Base-by-base conservation (phyloP, 92 coral and sea anemone genomes). In the Actinernus sp. region DNA sequence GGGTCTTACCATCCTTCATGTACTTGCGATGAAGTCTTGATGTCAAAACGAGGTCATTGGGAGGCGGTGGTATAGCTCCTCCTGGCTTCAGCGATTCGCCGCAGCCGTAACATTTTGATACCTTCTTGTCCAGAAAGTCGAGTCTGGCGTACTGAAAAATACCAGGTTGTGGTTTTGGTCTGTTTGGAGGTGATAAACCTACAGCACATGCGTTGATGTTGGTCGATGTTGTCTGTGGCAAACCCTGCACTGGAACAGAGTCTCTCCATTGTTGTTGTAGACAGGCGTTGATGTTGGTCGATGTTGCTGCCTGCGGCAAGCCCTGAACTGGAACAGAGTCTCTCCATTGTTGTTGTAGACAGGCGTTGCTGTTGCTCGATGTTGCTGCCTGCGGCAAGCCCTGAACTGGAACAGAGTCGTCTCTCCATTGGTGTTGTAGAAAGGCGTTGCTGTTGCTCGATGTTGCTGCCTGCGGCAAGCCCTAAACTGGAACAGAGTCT, bases 81-180 rank as follows among this genome's bases (percentile, higher is more conserved):
- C 19, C 55, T 61, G 86, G 86, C 58, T 85, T 85, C 28, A 85
- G 58, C 24, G 66, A 2, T 30, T 71, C 21, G 16, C 74, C 61
- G 31, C 92, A 78, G 43, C 92, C 82, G 46, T 85, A 63, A 31
- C 92, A 85, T 30, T 38, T 38, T 14, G 77, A 71, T n/a, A 85
- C 87, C 43, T 33, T 58, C 34, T 58, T 41, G 40, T 85, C 86
- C 37, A 78, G 65, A 54, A 85, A 85, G 26, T 41, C n/a, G 16
- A 85, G 40, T 31, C 65, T 10, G 11, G 55, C 73, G 58, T 72
- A 46, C 8, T 41, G 44, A 58, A 85, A 85, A 38, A 44, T 55
- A 18, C 87, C 92, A 31, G 68, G 62, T 11, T 56, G 34, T 18
- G 86, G 91, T 49, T 58, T 64, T 25, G 64, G 70, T 49, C 74